Conservation (phyloP, 2,797 vertebrate genomes). For the Catharus ustulatus region DNA sequence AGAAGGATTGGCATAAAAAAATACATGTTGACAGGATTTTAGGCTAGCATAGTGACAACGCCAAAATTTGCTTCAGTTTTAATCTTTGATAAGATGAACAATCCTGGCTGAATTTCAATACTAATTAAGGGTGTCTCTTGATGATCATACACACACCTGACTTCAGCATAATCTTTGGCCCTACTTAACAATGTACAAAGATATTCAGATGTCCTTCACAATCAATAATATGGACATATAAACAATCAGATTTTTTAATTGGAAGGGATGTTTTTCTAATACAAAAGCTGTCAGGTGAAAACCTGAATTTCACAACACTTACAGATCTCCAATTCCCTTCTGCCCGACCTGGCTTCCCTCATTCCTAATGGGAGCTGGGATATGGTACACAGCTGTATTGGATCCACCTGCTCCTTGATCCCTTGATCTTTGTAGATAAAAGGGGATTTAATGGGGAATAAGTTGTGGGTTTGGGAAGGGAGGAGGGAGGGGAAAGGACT, state of each 20-base stretch:
- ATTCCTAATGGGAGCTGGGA: neutral
- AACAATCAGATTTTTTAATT: neutral
- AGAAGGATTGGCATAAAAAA: neutral
- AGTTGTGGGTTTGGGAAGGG: neutral
- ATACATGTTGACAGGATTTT: neutral
- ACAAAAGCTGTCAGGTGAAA: neutral
- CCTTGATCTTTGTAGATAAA: neutral
- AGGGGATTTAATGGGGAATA: neutral
- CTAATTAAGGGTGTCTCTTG: constrained; percentile 32
- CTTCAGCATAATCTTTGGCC: neutral
- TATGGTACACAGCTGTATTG: neutral
- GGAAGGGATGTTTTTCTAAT: neutral
- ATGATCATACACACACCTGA: neutral
- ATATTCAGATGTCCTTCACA: neutral
- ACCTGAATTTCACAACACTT: neutral
- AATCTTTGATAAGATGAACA: constrained; percentile 23
- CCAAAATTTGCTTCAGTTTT: constrained; percentile 37
- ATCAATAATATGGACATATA: neutral
- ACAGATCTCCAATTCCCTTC: neutral
- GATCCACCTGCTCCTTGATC: neutral
- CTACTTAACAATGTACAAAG: neutral
- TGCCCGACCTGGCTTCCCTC: neutral
- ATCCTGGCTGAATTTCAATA: constrained; percentile 46
- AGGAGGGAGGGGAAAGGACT: neutral
- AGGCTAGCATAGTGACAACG: neutral